A percentile compares a stretch with the other conserved stretches of the same genome.
These are phyloP conservation scores for Eclectus roratus DNA, from an alignment of 2,113 vertebrate genomes.

Conservation along the genomic window DNA sequence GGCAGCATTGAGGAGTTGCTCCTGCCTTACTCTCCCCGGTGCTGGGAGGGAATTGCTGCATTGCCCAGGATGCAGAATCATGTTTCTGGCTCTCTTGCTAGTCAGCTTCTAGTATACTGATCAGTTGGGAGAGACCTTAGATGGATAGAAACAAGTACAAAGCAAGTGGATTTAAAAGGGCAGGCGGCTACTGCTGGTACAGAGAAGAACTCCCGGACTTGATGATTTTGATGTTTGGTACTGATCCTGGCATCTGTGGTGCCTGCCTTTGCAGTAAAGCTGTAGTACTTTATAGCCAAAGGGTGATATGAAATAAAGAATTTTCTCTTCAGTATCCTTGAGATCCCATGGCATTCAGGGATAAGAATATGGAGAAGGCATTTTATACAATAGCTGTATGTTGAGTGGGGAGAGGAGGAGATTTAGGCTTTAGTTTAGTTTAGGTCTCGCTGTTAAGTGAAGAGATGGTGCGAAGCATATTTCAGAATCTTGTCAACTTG, in stretches of 20 bases:
- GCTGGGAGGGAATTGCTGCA: not conserved
- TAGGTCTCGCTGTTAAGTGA: not conserved
- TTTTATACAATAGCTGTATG: not conserved
- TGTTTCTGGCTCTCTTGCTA: not conserved
- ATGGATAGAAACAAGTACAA: not conserved
- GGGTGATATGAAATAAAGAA: too few relatives aligned
- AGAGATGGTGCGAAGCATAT: not conserved
- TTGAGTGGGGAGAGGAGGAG: not conserved
- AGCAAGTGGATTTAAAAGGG: not conserved
- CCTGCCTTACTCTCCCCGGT: not conserved
- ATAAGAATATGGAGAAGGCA: not conserved
- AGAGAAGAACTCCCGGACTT: not conserved
- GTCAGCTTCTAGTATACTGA: not conserved
- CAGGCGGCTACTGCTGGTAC: not conserved
- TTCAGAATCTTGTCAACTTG: not conserved
- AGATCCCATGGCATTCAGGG: not conserved
- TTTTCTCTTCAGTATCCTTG: not conserved
- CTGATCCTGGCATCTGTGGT: not conserved
- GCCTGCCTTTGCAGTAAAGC: not conserved
- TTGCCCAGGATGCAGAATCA: fast-evolving
- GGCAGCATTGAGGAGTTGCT: not conserved
- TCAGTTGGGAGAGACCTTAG: not conserved
- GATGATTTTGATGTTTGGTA: not conserved
- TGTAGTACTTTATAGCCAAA: not conserved
- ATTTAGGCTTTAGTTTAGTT: not conserved